phyloP scores from a whole-genome alignment of 1,140 invertebrate genomes.

The Lasaia peninsularis region DNA sequence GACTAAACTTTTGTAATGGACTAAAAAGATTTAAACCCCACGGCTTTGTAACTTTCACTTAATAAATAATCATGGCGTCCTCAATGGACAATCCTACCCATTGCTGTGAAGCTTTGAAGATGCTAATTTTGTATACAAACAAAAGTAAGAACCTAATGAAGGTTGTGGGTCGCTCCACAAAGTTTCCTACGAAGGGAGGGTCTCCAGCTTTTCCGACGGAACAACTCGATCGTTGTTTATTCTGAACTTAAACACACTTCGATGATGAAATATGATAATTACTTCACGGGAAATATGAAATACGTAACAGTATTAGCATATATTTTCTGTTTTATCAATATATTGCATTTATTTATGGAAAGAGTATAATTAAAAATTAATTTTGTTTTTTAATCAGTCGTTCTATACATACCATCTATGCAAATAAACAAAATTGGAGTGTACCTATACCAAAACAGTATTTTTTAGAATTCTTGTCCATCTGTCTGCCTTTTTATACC shows the following conservation, averaged over 20 bases:
- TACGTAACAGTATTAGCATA: not conserved
- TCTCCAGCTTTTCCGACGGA: slow-evolving; percentile 62
- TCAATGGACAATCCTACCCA: slow-evolving; percentile 45
- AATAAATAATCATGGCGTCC: slow-evolving; percentile 54
- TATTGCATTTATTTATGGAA: not conserved
- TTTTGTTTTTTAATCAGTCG: too few species aligned
- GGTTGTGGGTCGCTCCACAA: slow-evolving; percentile 57
- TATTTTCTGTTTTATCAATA: not conserved
- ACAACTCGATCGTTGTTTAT: slow-evolving; percentile 67
- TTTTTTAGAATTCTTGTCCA: too few species aligned
- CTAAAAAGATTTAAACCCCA: slow-evolving; percentile 41
- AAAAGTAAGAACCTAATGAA: slow-evolving; percentile 70
- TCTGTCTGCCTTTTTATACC: too few species aligned
- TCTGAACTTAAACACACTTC: slow-evolving; percentile 52
- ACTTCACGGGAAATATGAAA: not conserved
- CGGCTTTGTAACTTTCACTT: slow-evolving; percentile 39
- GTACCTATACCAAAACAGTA: too few species aligned
- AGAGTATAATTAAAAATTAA: too few species aligned
- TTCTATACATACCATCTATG: too few species aligned
- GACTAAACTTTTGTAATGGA: slow-evolving; percentile 3
- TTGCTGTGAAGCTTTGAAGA: slow-evolving; percentile 55
- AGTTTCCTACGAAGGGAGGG: slow-evolving; percentile 66
- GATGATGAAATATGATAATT: slow-evolving; percentile 45
- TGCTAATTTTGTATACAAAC: slow-evolving; percentile 73
- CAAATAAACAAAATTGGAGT: too few species aligned